Evolutionary conservation across 2,888 invertebrate species (phyloP), one percentile per base, ranked within the genome.

Genomic region (Phaonia tiefii): DNA sequence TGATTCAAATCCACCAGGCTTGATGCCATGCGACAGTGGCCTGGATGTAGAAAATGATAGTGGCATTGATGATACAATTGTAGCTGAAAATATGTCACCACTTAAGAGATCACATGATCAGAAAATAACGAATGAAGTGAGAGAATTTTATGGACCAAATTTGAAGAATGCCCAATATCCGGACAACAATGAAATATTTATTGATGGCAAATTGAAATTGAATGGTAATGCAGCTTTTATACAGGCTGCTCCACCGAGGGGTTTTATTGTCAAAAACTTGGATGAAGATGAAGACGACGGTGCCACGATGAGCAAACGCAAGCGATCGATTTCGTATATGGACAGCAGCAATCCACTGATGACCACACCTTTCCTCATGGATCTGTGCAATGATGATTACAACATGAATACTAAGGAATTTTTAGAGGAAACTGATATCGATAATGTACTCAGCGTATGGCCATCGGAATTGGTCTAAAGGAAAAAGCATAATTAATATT

Each of bases 301-400:
- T 20, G 81, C 63, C 56, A 49, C 72, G 15, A 22, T 69, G n/a
- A 58, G 75, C 15, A 79, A 75, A 73, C 86, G 86, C 70, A 87
- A 86, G 75, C 75, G 85, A 0, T 88, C 89, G 4, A 86, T 87
- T 60, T 87, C 88, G 0, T 89, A 84, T 66, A 83, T 89, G 83
- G 89, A 89, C 74, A 87, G 85, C 84, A 87, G 86, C 73, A 89
- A 88, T 84, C 88, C 89, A 0, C 79, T 88, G 80, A 84, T 88
- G 82, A 78, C 81, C 15, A 86, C 86, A 63, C 86, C 89, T 13
- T 86, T 86, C 66, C 84, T 88, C 79, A 87, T 87, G 86, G 90
- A 90, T 20, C 83, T 90, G 49, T 89, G 89, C 85, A 87, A 88
- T 75, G 87, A 88, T 72, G 88, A 89, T 76, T 90, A 90, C 83